Percentiles rank a stretch among this genome's conserved stretches.
These are phyloP conservation scores for Drosophila burlai DNA, from an alignment of 1,140 invertebrate species.

Conservation along the genomic window DNA sequence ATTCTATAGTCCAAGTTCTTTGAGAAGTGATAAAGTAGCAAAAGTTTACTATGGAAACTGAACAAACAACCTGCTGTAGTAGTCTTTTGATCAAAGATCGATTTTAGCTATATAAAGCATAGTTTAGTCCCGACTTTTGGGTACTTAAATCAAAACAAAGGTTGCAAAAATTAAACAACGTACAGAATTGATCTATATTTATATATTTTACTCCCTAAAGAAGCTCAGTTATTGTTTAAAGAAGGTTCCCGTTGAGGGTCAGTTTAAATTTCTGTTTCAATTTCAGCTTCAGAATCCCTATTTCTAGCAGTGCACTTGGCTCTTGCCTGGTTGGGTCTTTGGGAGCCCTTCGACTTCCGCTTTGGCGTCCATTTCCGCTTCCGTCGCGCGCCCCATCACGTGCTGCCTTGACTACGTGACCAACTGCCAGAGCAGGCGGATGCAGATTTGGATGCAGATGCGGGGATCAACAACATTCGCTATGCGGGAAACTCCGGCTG, in stretches of 20 bases:
- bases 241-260: not conserved
- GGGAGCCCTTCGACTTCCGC: constrained; percentile 15
- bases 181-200: no score
- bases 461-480: constrained; percentile 16
- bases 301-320: not conserved
- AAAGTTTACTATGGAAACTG: no score
- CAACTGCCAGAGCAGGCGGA: not conserved
- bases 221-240: no score
- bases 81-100: no score
- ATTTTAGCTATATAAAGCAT: no score
- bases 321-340: not conserved
- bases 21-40: no score
- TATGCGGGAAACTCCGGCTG: constrained; percentile 24
- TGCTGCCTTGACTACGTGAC: constrained; percentile 42
- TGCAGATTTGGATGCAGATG: constrained; percentile 30
- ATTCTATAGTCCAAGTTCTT: no score
- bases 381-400: constrained; percentile 4
- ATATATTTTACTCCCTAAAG: no score
- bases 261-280: not conserved
- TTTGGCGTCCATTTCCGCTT: constrained; percentile 12
- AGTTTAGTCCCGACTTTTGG: no score
- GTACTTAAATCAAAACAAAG: no score
- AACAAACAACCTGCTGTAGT: no score
- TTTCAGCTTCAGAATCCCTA: not conserved
- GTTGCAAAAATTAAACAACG: no score